Evolutionary conservation across 2,113 vertebrate species (phyloP).

Genomic region (Ancistrus triradiatus): DNA sequence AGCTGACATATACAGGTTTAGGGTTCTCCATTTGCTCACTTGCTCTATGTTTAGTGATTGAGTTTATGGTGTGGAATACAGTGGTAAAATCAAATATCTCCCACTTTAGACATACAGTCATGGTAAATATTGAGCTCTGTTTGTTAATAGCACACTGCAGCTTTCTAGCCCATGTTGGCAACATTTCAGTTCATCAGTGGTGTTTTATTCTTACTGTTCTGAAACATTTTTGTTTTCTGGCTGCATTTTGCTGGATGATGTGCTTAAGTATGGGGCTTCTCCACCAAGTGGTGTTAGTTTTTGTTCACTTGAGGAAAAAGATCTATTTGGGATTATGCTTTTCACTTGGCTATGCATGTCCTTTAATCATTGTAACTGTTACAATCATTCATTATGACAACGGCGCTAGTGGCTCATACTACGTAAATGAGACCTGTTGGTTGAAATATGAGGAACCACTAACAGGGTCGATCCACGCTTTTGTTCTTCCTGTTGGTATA

Average conservation of each 20-base stretch:
- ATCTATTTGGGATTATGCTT: slow-evolving; percentile 70
- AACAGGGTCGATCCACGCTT: slow-evolving; percentile 74
- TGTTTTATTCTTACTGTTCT: slow-evolving; percentile 72
- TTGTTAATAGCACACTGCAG: slow-evolving; percentile 75
- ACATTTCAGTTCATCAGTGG: background rate
- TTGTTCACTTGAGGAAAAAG: slow-evolving; percentile 77
- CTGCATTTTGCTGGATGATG: slow-evolving; percentile 94
- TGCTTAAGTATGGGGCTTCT: slow-evolving; percentile 82
- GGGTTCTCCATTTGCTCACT: slow-evolving; percentile 77
- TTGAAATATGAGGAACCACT: slow-evolving; percentile 63
- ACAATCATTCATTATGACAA: slow-evolving; percentile 61
- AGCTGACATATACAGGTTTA: slow-evolving; percentile 72
- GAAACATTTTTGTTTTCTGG: slow-evolving; percentile 82
- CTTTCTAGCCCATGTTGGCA: slow-evolving; percentile 65
- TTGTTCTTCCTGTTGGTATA: slow-evolving; percentile 72
- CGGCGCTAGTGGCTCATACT: slow-evolving; percentile 60
- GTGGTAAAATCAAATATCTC: slow-evolving; percentile 81
- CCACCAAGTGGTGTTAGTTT: slow-evolving; percentile 80
- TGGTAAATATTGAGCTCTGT: slow-evolving; percentile 78
- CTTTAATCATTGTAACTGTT: slow-evolving; percentile 71
- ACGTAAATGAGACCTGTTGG: slow-evolving; percentile 67
- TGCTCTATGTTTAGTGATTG: slow-evolving; percentile 69
- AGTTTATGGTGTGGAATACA: slow-evolving; percentile 76
- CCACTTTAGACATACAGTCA: slow-evolving; percentile 79
- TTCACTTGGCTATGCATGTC: slow-evolving; percentile 77